Conservation (phyloP, 2,888 invertebrate species). For the Habrosyne pyritoides region DNA sequence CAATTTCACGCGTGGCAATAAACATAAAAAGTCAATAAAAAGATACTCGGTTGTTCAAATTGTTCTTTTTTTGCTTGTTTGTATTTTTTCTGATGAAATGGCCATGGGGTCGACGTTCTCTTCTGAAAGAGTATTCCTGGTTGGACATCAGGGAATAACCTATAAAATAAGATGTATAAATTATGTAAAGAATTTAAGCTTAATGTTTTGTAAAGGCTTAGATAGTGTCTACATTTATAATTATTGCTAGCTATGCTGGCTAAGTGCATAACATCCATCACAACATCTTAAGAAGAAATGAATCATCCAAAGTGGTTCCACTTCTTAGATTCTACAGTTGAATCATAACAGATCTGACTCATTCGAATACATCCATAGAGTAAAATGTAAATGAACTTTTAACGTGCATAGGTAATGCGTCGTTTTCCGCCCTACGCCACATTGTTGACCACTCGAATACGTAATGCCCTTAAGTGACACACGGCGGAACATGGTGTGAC, state of each 20-base stretch:
- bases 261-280: not conserved
- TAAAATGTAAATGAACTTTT: not conserved
- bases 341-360: not conserved
- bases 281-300: not conserved
- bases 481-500: not conserved
- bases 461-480: slow-evolving; percentile 3
- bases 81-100: not conserved
- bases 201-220: not conserved
- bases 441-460: slow-evolving; percentile 5
- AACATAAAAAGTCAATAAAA: not conserved
- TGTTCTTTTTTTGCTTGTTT: not conserved
- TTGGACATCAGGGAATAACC: too few species aligned
- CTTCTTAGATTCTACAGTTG: not conserved
- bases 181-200: too few species aligned
- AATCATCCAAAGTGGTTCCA: not conserved
- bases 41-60: not conserved
- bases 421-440: slow-evolving; percentile 3
- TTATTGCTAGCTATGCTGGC: not conserved
- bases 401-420: not conserved
- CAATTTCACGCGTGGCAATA: not conserved
- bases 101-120: too few species aligned
- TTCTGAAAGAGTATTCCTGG: too few species aligned
- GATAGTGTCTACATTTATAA: not conserved
- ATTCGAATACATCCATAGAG: not conserved
- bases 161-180: too few species aligned